A percentile compares a stretch with the other conserved stretches of the same genome.
These are phyloP conservation scores for Cervus canadensis DNA, from an alignment of 2,113 vertebrate species.

Conservation along the genomic window DNA sequence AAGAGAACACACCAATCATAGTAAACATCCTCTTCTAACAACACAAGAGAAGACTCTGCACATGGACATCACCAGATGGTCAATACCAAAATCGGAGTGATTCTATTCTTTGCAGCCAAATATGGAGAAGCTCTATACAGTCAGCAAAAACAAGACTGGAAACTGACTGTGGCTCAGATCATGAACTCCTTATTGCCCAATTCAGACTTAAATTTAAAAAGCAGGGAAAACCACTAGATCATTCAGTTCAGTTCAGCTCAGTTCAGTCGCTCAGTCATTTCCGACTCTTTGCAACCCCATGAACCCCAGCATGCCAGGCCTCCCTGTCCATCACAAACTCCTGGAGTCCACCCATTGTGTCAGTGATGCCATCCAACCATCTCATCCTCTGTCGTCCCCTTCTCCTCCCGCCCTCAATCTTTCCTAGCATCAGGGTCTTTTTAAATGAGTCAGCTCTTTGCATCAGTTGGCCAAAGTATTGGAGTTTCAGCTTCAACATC, in stretches of 20 bases:
- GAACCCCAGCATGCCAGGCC: no score
- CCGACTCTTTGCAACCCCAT: no score
- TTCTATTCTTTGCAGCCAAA: background rate
- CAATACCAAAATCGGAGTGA: background rate
- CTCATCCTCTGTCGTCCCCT: no score
- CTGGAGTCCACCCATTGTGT: no score
- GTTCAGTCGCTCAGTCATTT: no score
- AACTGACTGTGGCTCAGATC: background rate
- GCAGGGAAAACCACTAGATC: background rate
- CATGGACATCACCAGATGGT: background rate
- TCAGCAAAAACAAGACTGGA: background rate
- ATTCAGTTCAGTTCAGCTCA: background rate
- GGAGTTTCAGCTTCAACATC: no score
- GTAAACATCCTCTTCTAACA: background rate
- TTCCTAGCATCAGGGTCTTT: no score
- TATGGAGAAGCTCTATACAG: background rate
- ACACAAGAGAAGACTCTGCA: background rate
- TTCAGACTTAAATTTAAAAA: background rate
- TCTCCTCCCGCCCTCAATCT: no score
- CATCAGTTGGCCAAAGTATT: no score
- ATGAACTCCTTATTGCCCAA: background rate
- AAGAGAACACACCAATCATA: background rate
- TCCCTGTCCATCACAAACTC: no score
- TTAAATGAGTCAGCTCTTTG: no score
- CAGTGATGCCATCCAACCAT: no score